These are phyloP conservation scores for Serripes groenlandicus DNA, from an alignment of 2,888 invertebrate genomes.

Conservation along the genomic window DNA sequence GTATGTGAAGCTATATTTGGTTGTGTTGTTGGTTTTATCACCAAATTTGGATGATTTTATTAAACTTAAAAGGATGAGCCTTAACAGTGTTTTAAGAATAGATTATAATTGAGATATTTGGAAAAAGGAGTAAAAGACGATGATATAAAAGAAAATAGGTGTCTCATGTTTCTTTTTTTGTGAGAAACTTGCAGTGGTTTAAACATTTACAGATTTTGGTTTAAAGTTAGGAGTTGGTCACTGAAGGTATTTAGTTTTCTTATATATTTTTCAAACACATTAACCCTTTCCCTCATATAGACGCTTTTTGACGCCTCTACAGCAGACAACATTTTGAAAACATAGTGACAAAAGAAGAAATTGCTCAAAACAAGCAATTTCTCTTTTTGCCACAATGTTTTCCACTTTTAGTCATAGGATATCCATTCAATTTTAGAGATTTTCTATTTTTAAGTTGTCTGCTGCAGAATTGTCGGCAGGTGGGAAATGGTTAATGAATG, in stretches of 20 bases:
- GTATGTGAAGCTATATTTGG: not conserved
- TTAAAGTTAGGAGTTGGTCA: slow-evolving; percentile 23
- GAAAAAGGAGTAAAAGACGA: too few species aligned
- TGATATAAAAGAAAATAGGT: too few species aligned
- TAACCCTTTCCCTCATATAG: not conserved
- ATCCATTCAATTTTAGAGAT: too few species aligned
- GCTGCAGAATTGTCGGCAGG: too few species aligned
- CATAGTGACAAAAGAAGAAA: slow-evolving; percentile 5
- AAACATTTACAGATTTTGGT: slow-evolving; percentile 27
- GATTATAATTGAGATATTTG: too few species aligned
- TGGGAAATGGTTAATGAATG: too few species aligned
- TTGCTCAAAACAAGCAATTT: slow-evolving; percentile 6
- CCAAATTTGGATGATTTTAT: too few species aligned
- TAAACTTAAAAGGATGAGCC: too few species aligned
- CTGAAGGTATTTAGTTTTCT: not conserved
- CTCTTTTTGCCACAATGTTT: slow-evolving; percentile 7
- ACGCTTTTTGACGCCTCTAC: too few species aligned
- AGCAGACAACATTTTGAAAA: slow-evolving; percentile 1
- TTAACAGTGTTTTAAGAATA: too few species aligned
- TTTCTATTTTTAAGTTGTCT: too few species aligned
- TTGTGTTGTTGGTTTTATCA: too few species aligned
- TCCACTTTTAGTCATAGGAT: not conserved
- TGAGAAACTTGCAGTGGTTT: not conserved
- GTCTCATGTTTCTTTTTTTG: not conserved
- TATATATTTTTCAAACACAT: not conserved